Evolutionary conservation across 1,140 invertebrate genomes (phyloP), one percentile per base, ranked within the genome.

Genomic region (Acromyrmex heyeri): DNA sequence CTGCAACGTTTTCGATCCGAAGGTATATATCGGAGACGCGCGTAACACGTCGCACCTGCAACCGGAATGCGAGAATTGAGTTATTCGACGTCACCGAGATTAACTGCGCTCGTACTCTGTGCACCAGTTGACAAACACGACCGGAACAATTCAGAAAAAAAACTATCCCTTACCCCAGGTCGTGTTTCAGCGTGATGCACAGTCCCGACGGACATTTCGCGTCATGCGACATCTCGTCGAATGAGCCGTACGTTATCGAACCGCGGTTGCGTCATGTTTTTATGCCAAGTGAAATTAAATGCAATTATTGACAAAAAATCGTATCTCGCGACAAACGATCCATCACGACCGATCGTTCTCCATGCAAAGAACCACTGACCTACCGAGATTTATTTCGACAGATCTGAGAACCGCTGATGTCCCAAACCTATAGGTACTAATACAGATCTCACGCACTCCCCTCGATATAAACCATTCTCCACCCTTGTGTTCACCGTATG

Each of bases 391-490:
- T 59, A 18, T 48, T 16, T 30, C n/a, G 38, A 24, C 24, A 12
- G 50, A 61, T 8, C 91, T 95, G 94, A 95, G 94, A 93, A 87
- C 87, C 93, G 85, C 93, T 93, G 94, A 34, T 62, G 70, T 87
- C 55, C 59, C 90, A 85, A 90, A 89, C 88, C 91, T 92, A 92
- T 93, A 91, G 91, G 92, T 92, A 94, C 94, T 95, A 95, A 95
- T 95, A 94, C 94, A 95, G 94, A 95, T 95, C 94, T 95, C 94
- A 95, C 94, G 93, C 92, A 93, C 91, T 93, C 94, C 93, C 94
- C 93, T 93, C 91, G 89, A 94, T 94, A 93, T 93, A 93, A 94
- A 93, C 91, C 94, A 92, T 94, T 93, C 93, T 91, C 89, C 89
- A 90, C 92, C 92, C 92, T 92, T 88, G 86, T 85, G 87, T 78